Conservation (phyloP, 2,113 vertebrate genomes). For the Numenius arquata region DNA sequence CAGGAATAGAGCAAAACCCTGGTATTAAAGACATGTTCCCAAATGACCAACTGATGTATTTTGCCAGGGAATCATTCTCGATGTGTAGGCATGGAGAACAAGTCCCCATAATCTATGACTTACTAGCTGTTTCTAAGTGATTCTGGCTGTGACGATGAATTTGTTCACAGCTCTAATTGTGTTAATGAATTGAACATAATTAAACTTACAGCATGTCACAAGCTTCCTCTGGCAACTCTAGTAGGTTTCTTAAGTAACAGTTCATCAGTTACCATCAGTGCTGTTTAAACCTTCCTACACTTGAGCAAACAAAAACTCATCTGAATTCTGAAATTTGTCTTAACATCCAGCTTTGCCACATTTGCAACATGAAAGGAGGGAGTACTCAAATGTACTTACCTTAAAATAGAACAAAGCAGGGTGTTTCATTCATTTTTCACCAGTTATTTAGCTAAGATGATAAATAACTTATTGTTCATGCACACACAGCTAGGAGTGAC, state of each 20-base stretch:
- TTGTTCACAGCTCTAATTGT: slow-evolving; percentile 77
- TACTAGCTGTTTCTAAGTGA: slow-evolving; percentile 71
- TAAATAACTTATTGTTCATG: neutral
- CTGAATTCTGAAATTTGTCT: neutral
- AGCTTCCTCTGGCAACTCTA: slow-evolving; percentile 71
- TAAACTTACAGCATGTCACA: slow-evolving; percentile 73
- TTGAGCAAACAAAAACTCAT: neutral
- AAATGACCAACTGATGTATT: slow-evolving; percentile 28
- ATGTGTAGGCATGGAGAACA: slow-evolving; percentile 9
- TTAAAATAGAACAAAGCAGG: neutral
- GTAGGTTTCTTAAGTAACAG: slow-evolving; percentile 59
- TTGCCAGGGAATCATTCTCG: slow-evolving; percentile 19
- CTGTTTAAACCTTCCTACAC: neutral
- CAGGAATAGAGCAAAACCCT: neutral
- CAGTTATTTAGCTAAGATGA: neutral
- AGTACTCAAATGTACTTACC: neutral
- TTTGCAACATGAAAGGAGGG: neutral
- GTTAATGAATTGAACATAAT: slow-evolving; percentile 82
- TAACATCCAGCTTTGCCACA: neutral
- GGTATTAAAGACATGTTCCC: neutral
- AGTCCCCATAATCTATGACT: slow-evolving; percentile 64
- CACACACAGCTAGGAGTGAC: neutral
- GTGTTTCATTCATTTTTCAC: neutral
- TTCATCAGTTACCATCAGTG: neutral
- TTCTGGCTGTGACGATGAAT: slow-evolving; percentile 76